phyloP scores from a whole-genome alignment of 2,797 vertebrate genomes.

The Picus viridis region DNA sequence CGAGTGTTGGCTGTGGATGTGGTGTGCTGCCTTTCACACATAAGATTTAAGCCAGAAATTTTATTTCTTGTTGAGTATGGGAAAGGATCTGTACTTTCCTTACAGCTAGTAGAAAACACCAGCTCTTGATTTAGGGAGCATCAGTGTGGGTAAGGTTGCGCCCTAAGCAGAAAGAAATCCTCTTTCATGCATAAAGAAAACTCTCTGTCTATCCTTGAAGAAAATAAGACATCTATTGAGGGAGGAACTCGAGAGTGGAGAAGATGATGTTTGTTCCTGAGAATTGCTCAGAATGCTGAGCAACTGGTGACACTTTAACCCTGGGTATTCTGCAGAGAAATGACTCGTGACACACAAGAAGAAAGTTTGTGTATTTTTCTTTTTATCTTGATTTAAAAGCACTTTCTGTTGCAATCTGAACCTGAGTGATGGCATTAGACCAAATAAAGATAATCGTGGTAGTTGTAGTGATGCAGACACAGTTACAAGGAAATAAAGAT shows the following conservation, averaged over 20 bases:
- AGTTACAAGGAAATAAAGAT: neutral
- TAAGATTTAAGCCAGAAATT: neutral
- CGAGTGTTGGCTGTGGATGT: accelerated
- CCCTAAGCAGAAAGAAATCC: neutral
- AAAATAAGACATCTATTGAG: neutral
- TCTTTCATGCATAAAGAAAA: neutral
- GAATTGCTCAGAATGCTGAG: neutral
- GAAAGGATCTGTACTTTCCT: neutral
- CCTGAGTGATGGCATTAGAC: neutral
- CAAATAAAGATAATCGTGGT: neutral
- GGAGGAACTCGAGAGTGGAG: neutral
- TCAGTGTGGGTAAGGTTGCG: neutral
- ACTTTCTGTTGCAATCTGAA: neutral
- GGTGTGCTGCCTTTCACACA: neutral
- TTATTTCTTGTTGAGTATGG: neutral
- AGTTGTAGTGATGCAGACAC: neutral
- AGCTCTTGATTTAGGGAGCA: neutral
- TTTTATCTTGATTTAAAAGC: neutral
- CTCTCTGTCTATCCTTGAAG: neutral
- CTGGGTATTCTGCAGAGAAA: neutral
- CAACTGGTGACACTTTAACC: neutral
- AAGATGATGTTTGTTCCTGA: neutral
- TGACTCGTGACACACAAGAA: neutral
- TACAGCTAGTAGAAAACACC: neutral
- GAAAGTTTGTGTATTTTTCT: neutral